Percentiles rank a stretch among this genome's conserved stretches.
phyloP scores from a whole-genome alignment of 2,113 vertebrate species.

The Chrysochloris asiatica region DNA sequence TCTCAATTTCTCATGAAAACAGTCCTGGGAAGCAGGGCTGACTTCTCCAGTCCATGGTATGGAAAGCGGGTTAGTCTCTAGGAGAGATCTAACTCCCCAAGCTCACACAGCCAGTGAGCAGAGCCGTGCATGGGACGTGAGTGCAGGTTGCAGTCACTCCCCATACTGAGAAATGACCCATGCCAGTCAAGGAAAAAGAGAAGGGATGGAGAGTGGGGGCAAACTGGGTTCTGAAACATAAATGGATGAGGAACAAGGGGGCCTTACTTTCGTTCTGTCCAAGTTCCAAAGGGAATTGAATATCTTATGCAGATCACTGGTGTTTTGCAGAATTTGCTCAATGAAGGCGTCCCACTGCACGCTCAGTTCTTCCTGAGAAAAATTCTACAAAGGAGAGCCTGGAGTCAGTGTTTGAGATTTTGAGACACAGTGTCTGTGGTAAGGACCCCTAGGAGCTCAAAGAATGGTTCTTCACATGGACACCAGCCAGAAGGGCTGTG shows the following conservation, averaged over 20 bases:
- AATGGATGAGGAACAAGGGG: rapidly evolving
- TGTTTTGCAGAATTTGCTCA: constrained; percentile 86
- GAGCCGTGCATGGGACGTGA: rapidly evolving
- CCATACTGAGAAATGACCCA: no score
- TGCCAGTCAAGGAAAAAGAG: no score
- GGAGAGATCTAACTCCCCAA: neutral
- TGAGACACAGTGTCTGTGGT: neutral
- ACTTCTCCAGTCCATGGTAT: rapidly evolving
- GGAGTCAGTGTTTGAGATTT: neutral
- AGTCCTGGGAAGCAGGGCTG: neutral
- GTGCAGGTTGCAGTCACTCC: rapidly evolving
- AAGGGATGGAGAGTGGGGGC: no score
- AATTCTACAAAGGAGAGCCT: neutral
- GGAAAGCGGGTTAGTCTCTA: neutral
- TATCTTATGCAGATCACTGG: constrained; percentile 88
- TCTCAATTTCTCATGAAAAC: neutral
- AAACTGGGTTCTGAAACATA: no score
- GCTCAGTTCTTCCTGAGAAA: constrained; percentile 83
- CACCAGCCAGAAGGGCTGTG: no score
- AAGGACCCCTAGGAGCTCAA: neutral
- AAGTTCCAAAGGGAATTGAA: constrained; percentile 92
- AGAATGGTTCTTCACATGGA: neutral
- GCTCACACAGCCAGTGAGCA: neutral
- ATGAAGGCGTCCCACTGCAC: constrained; percentile 89
- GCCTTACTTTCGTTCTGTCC: constrained; percentile 89